Base-by-base conservation (phyloP, 2,888 invertebrate genomes). In the Mythimna loreyi region DNA sequence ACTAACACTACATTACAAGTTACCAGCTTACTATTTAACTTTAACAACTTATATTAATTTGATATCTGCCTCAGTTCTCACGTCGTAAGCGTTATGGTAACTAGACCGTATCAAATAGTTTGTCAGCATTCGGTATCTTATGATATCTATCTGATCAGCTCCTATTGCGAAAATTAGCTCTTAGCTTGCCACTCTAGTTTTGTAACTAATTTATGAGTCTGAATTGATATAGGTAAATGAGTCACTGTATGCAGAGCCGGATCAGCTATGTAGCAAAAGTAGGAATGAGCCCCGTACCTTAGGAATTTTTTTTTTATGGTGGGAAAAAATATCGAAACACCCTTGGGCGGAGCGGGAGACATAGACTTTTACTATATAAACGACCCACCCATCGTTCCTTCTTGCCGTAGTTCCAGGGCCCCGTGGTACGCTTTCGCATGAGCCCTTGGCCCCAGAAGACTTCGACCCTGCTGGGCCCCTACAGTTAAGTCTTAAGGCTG, bases 121-220 rank as follows among this genome's bases (percentile, higher is more conserved):
- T 80, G 78, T 72, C 78, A 80, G 66, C 78, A 66, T 76, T 80
- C 61, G 62, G 81, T 76, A 52, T 63, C 65, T 19, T 56, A n/a
- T 60, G 80, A 66, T 79, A 79, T 79, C 55, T 58, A 79, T 79
- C 55, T 58, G 78, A 79, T 76, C 65, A n/a, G 56, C 28, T 52
- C 13, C 28, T 68, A 68, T 79, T 79, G 80, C 81, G 78, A 59
- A 76, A 80, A 71, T 64, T 75, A 59, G 23, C 66, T 75, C 61
- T 69, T 68, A 53, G 21, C 13, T 59, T 43, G 8, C 30, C 19
- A 55, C 21, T 61, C 16, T 49, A 45, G 16, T 33, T 63, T 50
- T 47, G 36, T 47, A 65, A 56, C 70, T 65, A 36, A 50, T 63
- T 59, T 43, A 13, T 43, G 64, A 40, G 16, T 7, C 40, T 59